Percentiles rank a stretch among this genome's conserved stretches.
Conservation (phyloP, 2,888 invertebrate genomes). For the Psococerastis gibbosa region DNA sequence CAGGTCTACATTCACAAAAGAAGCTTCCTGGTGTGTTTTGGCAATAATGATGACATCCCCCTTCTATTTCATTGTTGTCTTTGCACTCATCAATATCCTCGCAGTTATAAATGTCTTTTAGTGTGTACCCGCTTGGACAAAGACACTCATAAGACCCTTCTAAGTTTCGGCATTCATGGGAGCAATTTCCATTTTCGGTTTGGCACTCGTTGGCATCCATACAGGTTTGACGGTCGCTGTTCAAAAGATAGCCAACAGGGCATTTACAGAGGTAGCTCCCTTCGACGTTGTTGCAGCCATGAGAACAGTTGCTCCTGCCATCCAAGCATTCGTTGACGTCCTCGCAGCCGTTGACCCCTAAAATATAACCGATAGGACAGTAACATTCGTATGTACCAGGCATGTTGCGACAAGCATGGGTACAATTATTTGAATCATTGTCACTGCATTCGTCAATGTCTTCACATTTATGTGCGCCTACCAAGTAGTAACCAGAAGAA, state of each 20-base stretch:
- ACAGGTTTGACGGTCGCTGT: constrained; percentile 20
- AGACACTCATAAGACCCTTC: constrained; percentile 29
- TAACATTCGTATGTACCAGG: constrained; percentile 31
- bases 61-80: constrained; percentile 19
- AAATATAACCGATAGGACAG: constrained; percentile 27
- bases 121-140: constrained; percentile 25
- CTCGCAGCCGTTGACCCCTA: constrained; percentile 18
- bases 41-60: constrained; percentile 21
- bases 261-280: constrained; percentile 24
- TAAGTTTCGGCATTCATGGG: constrained; percentile 24
- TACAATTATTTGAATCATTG: constrained; percentile 24
- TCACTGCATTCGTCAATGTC: constrained; percentile 27
- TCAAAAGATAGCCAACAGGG: constrained; percentile 16
- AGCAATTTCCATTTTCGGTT: constrained; percentile 23
- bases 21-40: constrained; percentile 21
- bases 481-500: constrained; percentile 26
- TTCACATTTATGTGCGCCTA: constrained; percentile 17
- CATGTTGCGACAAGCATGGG: constrained; percentile 22
- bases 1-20: constrained; percentile 21
- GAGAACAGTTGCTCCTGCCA: constrained; percentile 30
- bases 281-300: constrained; percentile 36
- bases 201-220: constrained; percentile 26
- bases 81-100: constrained; percentile 23
- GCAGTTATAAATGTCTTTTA: constrained; percentile 10
- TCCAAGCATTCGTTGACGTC: constrained; percentile 20